Base-by-base conservation (phyloP, 2,113 vertebrate genomes). In the Synodontis membranacea region DNA sequence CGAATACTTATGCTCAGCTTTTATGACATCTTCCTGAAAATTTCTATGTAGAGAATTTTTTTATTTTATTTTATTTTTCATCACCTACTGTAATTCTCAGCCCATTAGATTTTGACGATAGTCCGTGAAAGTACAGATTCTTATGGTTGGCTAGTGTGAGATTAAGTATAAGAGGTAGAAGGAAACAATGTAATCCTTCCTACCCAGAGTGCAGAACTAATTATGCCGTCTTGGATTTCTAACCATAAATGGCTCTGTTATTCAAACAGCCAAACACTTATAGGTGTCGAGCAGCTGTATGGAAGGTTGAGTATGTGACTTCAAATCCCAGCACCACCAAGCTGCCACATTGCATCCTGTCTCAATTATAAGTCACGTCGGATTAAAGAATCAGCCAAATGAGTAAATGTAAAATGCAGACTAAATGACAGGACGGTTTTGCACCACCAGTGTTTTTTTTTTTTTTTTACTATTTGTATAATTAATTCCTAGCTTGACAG, bases 331-430 rank as follows among this genome's bases (percentile, higher is more conserved):
- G 46, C n/a, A 21, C 21, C 50, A 79, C 50, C 15, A 79, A 54
- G 50, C 76, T 79, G 76, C 21, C 76, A 54, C 19, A 4, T 54
- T 79, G n/a, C 10, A 79, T 79, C 31, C 31, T 79, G 50, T 79
- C 76, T 54, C 2, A 56, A 23, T 54, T 19, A 50, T 37, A 79
- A 37, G 50, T 56, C 50, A 54, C 19, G 21, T 56, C 25, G 46
- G 48, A 78, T 50, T 78, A 78, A 78, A 78, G 75, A 46, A 52
- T 34, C 75, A 78, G 7, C 48, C 75, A 52, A 78, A 78, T 78
- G 46, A 34, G n/a, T 78, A 34, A 46, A 39, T 34, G 5, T 68
- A 19, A 37, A 17, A 44, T 72, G 31, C 21, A 52, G 6, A 52
- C n/a, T n/a, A 34, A 52, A 78, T 78, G 75, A 78, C 46, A 78